A percentile compares a stretch with the other conserved stretches of the same genome.
phyloP scores from a whole-genome alignment of 1,140 invertebrate genomes.

The Pachypeltis micranthus region DNA sequence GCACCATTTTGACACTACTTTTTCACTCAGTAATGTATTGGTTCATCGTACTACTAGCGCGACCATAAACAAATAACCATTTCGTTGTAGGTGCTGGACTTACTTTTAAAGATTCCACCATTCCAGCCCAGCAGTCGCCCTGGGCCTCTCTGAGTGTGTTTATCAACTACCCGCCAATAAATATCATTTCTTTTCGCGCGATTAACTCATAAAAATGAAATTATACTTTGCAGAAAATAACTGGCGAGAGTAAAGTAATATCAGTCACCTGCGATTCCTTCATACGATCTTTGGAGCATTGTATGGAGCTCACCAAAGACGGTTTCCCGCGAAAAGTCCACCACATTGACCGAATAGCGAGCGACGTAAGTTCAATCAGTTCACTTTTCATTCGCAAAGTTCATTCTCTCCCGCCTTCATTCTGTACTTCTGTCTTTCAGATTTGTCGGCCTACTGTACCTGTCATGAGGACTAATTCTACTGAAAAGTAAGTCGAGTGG shows the following conservation, averaged over 20 bases:
- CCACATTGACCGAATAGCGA: constrained; percentile 3
- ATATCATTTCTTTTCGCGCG: too few relatives aligned
- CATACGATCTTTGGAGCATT: constrained; percentile 67
- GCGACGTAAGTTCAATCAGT: constrained; percentile 10
- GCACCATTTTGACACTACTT: too few relatives aligned
- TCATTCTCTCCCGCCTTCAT: not conserved
- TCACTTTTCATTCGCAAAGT: not conserved
- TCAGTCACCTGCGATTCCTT: constrained; percentile 73
- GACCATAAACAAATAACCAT: too few relatives aligned
- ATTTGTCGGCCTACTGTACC: constrained; percentile 20
- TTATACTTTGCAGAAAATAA: constrained; percentile 54
- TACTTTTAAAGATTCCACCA: too few relatives aligned
- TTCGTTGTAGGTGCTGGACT: too few relatives aligned
- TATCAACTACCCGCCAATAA: too few relatives aligned
- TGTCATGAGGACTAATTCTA: constrained; percentile 21
- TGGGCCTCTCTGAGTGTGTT: too few relatives aligned
- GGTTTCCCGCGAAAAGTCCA: not conserved
- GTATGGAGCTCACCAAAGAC: constrained; percentile 38
- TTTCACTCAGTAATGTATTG: too few relatives aligned
- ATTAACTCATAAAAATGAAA: too few relatives aligned
- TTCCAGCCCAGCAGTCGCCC: too few relatives aligned
- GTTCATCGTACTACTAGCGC: too few relatives aligned
- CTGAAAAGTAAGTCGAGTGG: constrained; percentile 19
- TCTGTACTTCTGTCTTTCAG: constrained; percentile 14
- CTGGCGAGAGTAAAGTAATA: constrained; percentile 60